Evolutionary conservation across 2,797 vertebrate species (phyloP).

Genomic region (Ctenopoma multispine): DNA sequence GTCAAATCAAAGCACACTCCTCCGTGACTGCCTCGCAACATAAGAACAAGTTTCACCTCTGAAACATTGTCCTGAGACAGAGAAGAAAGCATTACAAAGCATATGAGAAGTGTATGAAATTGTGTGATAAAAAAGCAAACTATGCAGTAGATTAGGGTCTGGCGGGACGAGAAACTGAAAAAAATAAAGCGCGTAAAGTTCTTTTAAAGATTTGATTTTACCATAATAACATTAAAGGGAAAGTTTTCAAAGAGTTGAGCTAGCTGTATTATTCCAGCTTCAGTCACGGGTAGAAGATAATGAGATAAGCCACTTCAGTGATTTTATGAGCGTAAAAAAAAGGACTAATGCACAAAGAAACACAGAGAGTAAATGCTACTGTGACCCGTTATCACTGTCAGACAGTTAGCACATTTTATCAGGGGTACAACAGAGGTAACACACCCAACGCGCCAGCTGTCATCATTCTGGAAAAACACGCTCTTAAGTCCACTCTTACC

Average conservation of each 20-base stretch:
- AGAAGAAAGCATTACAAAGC: conserved; percentile 2
- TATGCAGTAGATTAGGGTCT: conserved; percentile 27
- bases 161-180: conserved; percentile 16
- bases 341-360: conserved; percentile 7
- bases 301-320: conserved; percentile 12
- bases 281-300: conserved; percentile 34
- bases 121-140: conserved; percentile 32
- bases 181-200: conserved; percentile 46
- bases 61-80: not conserved
- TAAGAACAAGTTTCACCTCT: not conserved
- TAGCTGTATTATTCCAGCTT: conserved; percentile 13
- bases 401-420: conserved; percentile 13
- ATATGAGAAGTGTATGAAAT: conserved; percentile 1
- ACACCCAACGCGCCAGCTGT: conserved; percentile 13
- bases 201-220: conserved; percentile 52
- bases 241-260: conserved; percentile 37
- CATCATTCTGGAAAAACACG: conserved; percentile 42
- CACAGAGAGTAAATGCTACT: not conserved
- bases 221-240: conserved; percentile 33
- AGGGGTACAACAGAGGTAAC: conserved; percentile 7
- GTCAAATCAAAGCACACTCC: not conserved
- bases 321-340: conserved; percentile 16
- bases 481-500: not conserved
- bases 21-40: not conserved
- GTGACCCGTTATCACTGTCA: conserved; percentile 3